Percentiles rank a stretch among this genome's conserved stretches.
These are phyloP conservation scores for Sciurus vulgaris DNA, from an alignment of 2,797 vertebrate species.

Conservation along the genomic window DNA sequence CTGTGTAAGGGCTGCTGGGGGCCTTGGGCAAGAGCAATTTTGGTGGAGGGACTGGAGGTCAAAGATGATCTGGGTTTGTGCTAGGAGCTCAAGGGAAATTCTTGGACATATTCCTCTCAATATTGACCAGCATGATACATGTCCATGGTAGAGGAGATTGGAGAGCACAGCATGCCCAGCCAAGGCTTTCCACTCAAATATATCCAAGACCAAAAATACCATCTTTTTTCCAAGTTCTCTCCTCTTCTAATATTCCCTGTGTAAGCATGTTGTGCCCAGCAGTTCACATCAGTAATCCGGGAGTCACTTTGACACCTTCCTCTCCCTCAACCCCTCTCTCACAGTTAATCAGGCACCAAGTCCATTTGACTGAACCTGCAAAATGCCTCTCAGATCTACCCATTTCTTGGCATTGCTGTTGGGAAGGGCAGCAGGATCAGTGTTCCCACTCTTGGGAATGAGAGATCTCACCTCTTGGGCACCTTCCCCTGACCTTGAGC, in stretches of 20 bases:
- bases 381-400: not conserved
- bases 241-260: not conserved
- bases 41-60: not conserved
- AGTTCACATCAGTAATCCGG: not conserved
- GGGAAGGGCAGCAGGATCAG: not conserved
- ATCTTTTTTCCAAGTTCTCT: not conserved
- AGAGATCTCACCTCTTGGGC: not conserved
- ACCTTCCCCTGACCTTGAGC: not conserved
- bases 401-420: not conserved
- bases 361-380: not conserved
- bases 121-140: not conserved
- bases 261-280: not conserved
- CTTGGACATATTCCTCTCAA: not conserved
- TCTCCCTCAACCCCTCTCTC: not conserved
- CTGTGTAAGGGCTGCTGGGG: not conserved
- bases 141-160: not conserved
- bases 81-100: not conserved
- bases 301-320: not conserved
- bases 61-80: not conserved
- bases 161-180: not conserved
- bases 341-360: not conserved
- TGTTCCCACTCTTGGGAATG: not conserved
- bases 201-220: not conserved
- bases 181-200: not conserved
- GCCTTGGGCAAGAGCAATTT: not conserved